phyloP scores from a whole-genome alignment of 2,888 invertebrate genomes.

The Callosobruchus maculatus region DNA sequence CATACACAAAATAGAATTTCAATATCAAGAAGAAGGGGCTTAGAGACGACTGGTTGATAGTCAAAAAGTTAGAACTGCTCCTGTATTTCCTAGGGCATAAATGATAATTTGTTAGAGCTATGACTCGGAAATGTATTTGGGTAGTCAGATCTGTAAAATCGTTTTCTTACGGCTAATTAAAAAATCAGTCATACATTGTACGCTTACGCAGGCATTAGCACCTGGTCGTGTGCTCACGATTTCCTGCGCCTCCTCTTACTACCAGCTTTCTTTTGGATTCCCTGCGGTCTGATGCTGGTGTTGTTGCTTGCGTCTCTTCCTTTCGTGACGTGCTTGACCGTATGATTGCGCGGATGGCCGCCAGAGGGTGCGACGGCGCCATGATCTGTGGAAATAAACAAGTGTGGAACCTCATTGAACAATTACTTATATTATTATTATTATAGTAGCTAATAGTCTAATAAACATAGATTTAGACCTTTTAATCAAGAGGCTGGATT shows the following conservation, averaged over 20 bases:
- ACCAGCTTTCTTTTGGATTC: conserved; percentile 22
- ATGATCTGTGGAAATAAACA: conserved; percentile 32
- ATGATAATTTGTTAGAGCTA: not conserved
- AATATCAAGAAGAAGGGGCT: no score
- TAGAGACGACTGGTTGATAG: no score
- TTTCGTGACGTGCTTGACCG: conserved; percentile 26
- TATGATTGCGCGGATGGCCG: conserved; percentile 39
- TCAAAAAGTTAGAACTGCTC: no score
- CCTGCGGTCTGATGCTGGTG: conserved; percentile 24
- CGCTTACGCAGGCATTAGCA: not conserved
- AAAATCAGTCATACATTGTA: not conserved
- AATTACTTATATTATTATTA: no score
- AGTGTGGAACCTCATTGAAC: not conserved
- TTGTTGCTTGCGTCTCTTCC: conserved; percentile 30
- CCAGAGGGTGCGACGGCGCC: conserved; percentile 34
- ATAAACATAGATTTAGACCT: no score
- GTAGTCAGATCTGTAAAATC: not conserved
- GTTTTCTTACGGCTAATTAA: not conserved
- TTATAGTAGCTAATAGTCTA: no score
- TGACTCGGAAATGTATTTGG: no score
- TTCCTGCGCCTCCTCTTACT: conserved; percentile 24
- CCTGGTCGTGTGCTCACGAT: conserved; percentile 10
- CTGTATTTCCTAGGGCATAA: not conserved
- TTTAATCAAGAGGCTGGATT: no score
- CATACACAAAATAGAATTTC: no score